Evolutionary conservation across 2,113 vertebrate species (phyloP).

Genomic region (Synchiropus splendidus): DNA sequence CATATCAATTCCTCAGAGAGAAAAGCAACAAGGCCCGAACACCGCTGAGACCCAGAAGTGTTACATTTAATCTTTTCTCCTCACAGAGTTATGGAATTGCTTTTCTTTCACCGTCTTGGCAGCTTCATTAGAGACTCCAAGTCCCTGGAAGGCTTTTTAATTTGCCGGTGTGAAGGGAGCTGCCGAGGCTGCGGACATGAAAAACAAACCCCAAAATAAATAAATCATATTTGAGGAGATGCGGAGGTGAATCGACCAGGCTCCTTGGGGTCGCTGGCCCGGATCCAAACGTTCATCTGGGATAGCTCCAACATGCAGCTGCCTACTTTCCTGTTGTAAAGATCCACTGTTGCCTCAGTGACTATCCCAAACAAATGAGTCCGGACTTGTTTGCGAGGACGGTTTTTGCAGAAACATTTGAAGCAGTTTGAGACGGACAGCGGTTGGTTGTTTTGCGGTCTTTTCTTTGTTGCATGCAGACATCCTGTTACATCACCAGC

Average conservation of each 20-base stretch:
- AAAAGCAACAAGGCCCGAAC: constrained; percentile 5
- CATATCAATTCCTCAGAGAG: constrained; percentile 1
- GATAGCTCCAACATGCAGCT: background rate
- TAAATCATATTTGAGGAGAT: background rate
- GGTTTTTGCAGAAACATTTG: no score
- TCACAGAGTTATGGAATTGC: constrained; percentile 24
- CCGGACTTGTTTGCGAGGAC: no score
- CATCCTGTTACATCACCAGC: no score
- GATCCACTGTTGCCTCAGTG: no score
- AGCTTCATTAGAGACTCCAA: constrained; percentile 39
- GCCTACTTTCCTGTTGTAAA: background rate
- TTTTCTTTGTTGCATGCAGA: no score
- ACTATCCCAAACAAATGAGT: no score
- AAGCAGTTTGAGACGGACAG: no score
- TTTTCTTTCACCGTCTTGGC: constrained; percentile 39
- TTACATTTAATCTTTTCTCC: constrained; percentile 22
- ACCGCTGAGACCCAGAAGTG: constrained; percentile 18
- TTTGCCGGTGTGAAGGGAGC: constrained; percentile 28
- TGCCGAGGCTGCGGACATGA: constrained; percentile 12
- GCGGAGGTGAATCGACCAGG: constrained; percentile 1
- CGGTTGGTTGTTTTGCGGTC: no score
- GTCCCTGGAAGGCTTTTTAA: constrained; percentile 24
- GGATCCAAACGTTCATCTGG: background rate
- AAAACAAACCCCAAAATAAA: constrained; percentile 10
- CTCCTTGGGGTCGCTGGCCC: background rate